Base-by-base conservation (phyloP, 2,888 invertebrate genomes). In the Scotopteryx bipunctaria region DNA sequence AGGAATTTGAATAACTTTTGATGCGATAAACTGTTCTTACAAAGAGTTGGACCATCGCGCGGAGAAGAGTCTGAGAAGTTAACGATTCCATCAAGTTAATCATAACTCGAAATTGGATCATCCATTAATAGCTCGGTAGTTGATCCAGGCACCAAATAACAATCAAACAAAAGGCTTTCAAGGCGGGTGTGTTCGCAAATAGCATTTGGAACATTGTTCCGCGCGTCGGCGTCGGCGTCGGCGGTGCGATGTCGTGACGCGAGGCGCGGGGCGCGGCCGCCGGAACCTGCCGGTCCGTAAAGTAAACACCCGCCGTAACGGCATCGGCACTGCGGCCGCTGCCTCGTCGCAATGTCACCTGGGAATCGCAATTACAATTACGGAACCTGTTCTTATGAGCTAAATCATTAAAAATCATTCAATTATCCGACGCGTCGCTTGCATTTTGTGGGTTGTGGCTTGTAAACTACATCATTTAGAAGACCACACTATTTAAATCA, bases 211-310 rank as follows among this genome's bases (percentile, higher is more conserved):
- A 50, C 38, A 44, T 40, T 33, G 2, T 32, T 37, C 9, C 13
- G 14, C 37, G 38, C 38, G 37, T 17, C 13, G n/a, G 16, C 21
- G 25, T 21, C 13, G n/a, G 16, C 21, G 25, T 21, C n/a, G n/a
- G n/a, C n/a, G n/a, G n/a, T n/a, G n/a, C n/a, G 3, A 17, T 19
- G 44, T 32, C 51, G 44, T 40, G 50, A 21, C 47, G 25, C n/a
- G n/a, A n/a, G n/a, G n/a, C n/a, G 27, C 14, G 23, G 9, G 9
- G 38, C 4, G 38, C 15, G 43, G 15, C 2, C 13, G 36, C 17
- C 5, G 31, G 38, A 40, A 15, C 48, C 4, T 11, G n/a, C n/a
- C 35, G 11, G 43, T 37, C 35, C 38, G 47, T 38, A 38, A 35
- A 31, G 37, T 32, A 42, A 41, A 36, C 51, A 41, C 41, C 2